These are phyloP conservation scores for Lasiommata megera DNA, from an alignment of 2,888 invertebrate species.

Conservation along the genomic window DNA sequence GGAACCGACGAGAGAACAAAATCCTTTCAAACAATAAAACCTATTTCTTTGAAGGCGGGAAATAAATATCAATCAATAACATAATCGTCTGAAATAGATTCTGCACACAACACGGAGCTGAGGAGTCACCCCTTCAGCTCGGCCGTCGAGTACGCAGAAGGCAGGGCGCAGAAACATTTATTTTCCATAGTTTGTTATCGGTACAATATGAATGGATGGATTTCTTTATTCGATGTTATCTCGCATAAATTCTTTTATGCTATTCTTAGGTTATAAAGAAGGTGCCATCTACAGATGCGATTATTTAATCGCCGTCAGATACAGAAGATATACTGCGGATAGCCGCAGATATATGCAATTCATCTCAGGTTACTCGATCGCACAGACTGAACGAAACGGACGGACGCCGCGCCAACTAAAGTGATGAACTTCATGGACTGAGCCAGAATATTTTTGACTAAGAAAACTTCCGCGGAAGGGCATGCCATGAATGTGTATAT, in stretches of 20 bases:
- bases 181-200: background rate
- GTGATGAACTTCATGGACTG: background rate
- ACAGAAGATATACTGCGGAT: slow-evolving; percentile 5
- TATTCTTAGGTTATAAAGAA: slow-evolving; percentile 14
- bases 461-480: background rate
- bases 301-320: slow-evolving; percentile 12
- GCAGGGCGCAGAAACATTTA: background rate
- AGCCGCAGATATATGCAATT: slow-evolving; percentile 9
- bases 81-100: too few relatives aligned
- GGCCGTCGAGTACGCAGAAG: too few relatives aligned
- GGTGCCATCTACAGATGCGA: slow-evolving; percentile 6
- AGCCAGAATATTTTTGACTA: background rate
- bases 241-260: slow-evolving; percentile 1
- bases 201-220: background rate
- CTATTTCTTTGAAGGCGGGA: too few relatives aligned
- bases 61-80: too few relatives aligned
- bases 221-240: slow-evolving; percentile 3
- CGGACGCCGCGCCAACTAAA: background rate
- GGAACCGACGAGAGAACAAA: too few relatives aligned
- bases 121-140: too few relatives aligned
- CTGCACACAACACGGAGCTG: too few relatives aligned
- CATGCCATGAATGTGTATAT: too few relatives aligned
- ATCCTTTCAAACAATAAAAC: too few relatives aligned
- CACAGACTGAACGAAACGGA: background rate
- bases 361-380: slow-evolving; percentile 12